These are phyloP conservation scores for Bungarus multicinctus DNA, from an alignment of 2,113 vertebrate genomes.

Conservation along the genomic window DNA sequence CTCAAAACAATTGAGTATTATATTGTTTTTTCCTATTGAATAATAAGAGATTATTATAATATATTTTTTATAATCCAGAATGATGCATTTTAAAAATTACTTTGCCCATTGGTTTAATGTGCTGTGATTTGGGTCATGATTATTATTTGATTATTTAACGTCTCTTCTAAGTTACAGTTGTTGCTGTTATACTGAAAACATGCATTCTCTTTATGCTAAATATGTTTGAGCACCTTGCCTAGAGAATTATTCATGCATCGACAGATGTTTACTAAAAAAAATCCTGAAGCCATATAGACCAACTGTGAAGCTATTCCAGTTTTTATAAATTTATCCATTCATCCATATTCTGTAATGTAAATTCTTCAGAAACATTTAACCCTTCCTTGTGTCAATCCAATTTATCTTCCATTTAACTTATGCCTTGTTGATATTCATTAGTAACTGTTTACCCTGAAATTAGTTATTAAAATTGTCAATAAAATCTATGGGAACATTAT, in stretches of 20 bases:
- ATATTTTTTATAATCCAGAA: not conserved
- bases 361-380: not conserved
- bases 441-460: not conserved
- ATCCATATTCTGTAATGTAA: not conserved
- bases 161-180: conserved; percentile 23
- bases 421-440: not conserved
- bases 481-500: not conserved
- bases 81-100: not conserved
- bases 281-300: conserved; percentile 6
- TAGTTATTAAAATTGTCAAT: conserved; percentile 9
- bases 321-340: not conserved
- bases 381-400: not conserved
- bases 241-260: not conserved
- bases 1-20: not conserved
- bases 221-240: not conserved
- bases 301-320: not conserved
- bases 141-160: not conserved
- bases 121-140: not conserved
- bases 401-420: not conserved
- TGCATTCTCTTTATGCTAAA: not conserved
- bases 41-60: not conserved
- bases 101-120: conserved; percentile 7
- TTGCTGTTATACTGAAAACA: not conserved
- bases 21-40: not conserved
- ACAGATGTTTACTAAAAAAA: not conserved